These are phyloP conservation scores for Phocides pigmalion DNA, from an alignment of 1,140 invertebrate species.

Conservation along the genomic window DNA sequence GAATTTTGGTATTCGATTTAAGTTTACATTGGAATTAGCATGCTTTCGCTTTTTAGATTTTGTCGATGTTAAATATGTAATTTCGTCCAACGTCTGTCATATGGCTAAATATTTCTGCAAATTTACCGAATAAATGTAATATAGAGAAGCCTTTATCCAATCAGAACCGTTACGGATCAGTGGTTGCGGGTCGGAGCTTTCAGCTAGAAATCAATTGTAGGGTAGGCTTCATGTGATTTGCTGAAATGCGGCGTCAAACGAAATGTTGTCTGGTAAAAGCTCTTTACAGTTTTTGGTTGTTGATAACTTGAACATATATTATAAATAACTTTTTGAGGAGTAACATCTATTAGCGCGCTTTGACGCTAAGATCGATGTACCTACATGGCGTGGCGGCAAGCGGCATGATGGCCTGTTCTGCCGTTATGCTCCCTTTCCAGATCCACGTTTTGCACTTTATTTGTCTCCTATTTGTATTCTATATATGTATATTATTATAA, in stretches of 20 bases:
- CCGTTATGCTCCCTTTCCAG: too few species aligned
- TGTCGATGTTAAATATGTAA: too few species aligned
- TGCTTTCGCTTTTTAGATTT: too few species aligned
- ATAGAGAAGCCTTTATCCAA: constrained; percentile 61
- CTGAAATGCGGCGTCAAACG: constrained; percentile 16
- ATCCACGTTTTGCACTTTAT: too few species aligned
- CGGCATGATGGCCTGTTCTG: too few species aligned
- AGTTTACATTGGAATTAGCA: too few species aligned
- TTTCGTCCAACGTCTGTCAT: neutral
- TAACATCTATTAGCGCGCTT: too few species aligned
- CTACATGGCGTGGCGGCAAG: too few species aligned
- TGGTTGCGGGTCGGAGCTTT: constrained; percentile 37
- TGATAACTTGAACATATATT: neutral
- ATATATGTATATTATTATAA: too few species aligned
- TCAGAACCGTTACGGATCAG: constrained; percentile 57
- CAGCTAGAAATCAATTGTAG: constrained; percentile 54
- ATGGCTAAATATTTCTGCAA: constrained; percentile 10
- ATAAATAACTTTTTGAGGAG: neutral
- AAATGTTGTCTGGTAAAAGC: constrained; percentile 21
- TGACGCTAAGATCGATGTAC: too few species aligned
- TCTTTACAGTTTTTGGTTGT: neutral
- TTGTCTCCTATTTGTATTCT: too few species aligned
- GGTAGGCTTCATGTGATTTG: constrained; percentile 42
- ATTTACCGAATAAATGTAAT: constrained; percentile 47
- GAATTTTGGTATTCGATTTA: too few species aligned